Evolutionary conservation across 2,888 invertebrate genomes (phyloP).

Genomic region (Rhogogaster chlorosoma): DNA sequence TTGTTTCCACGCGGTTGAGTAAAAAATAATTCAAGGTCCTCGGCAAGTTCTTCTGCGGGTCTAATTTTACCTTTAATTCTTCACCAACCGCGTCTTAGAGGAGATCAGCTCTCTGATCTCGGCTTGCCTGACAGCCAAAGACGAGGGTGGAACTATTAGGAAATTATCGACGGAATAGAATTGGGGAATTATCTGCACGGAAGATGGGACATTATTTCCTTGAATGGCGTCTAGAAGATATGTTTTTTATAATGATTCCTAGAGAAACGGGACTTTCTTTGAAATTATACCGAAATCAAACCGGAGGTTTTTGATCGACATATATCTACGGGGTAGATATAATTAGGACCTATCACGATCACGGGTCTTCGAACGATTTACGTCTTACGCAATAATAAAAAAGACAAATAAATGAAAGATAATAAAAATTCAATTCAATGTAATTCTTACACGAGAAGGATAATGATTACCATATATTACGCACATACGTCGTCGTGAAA

Average conservation of each 20-base stretch:
- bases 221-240: conserved; percentile 46
- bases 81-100: conserved; percentile 2
- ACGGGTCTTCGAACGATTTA: not conserved
- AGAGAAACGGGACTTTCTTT: conserved; percentile 43
- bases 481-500: not conserved
- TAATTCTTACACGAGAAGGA: not conserved
- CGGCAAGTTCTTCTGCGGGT: conserved; percentile 29
- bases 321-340: not conserved
- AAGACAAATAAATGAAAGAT: not conserved
- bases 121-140: conserved; percentile 60
- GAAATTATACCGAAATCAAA: conserved; percentile 33
- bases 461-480: not conserved
- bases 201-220: conserved; percentile 54
- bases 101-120: conserved; percentile 39
- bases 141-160: conserved; percentile 68
- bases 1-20: conserved; percentile 23
- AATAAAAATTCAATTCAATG: not conserved
- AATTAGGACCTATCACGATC: conserved; percentile 22
- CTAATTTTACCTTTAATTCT: conserved; percentile 47
- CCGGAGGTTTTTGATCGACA: not conserved
- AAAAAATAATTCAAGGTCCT: conserved; percentile 41
- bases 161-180: conserved; percentile 68
- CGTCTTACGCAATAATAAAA: not conserved
- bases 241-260: conserved; percentile 26
- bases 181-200: conserved; percentile 68